These are phyloP conservation scores for Therioaphis trifolii DNA, from an alignment of 2,888 invertebrate species.

Conservation along the genomic window DNA sequence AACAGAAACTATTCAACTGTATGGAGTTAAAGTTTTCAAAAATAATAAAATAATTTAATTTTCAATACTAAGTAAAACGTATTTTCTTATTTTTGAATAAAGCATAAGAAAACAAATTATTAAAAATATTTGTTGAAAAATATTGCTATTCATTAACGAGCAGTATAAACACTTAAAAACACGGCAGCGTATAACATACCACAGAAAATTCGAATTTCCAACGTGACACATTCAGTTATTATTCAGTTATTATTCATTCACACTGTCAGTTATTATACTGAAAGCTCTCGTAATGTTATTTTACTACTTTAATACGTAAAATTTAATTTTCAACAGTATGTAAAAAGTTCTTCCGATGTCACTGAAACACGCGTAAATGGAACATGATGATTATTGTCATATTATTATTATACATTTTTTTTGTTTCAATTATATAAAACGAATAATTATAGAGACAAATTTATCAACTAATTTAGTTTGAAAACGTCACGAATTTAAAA, in stretches of 20 bases:
- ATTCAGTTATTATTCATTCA: too few species aligned
- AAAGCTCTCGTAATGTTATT: neutral
- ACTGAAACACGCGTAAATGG: neutral
- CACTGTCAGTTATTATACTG: neutral
- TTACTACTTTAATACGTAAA: neutral
- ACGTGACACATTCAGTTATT: neutral
- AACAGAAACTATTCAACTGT: too few species aligned
- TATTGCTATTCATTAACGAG: neutral
- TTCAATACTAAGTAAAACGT: too few species aligned
- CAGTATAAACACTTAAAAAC: neutral
- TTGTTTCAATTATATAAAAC: too few species aligned
- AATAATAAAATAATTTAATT: too few species aligned
- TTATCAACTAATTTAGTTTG: too few species aligned
- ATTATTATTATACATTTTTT: too few species aligned
- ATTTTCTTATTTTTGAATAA: neutral
- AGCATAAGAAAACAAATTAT: neutral
- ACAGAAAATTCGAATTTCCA: constrained; percentile 16
- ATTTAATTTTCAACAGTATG: neutral
- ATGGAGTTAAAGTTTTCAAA: too few species aligned
- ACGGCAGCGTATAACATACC: neutral
- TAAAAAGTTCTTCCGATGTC: neutral
- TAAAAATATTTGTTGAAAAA: neutral
- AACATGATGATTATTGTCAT: neutral
- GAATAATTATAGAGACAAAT: too few species aligned
- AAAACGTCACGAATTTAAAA: too few species aligned